Evolutionary conservation across 2,888 invertebrate species (phyloP).

Genomic region (Drosophila quinaria): DNA sequence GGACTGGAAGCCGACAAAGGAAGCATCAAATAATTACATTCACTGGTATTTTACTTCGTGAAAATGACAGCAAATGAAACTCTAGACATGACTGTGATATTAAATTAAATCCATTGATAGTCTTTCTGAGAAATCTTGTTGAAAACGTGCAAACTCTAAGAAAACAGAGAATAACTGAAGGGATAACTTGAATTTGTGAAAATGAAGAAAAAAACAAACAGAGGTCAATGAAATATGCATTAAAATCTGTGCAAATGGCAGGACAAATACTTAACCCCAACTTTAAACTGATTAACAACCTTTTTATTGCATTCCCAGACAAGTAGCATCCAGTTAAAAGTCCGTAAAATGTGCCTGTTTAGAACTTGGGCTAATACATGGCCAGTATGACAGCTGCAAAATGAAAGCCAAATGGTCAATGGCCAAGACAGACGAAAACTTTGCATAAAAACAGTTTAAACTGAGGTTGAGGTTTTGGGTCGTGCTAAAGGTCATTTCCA

Average conservation of each 20-base stretch:
- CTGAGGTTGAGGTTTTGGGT: not conserved
- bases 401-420: constrained; percentile 2
- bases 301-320: constrained; percentile 17
- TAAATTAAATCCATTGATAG: constrained; percentile 11
- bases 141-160: constrained; percentile 4
- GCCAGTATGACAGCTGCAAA: constrained; percentile 25
- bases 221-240: constrained; percentile 26
- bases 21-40: constrained; percentile 43
- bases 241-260: constrained; percentile 11
- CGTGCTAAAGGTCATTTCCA: constrained; percentile 18
- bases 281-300: constrained; percentile 48
- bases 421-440: constrained; percentile 20
- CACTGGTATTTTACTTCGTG: constrained; percentile 13
- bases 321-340: constrained; percentile 18
- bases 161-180: not conserved
- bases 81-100: constrained; percentile 3
- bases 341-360: constrained; percentile 31
- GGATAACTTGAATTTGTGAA: constrained; percentile 9
- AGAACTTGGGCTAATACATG: constrained; percentile 35
- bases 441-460: constrained; percentile 38
- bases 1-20: constrained; percentile 17
- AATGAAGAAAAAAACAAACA: not conserved
- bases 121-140: not conserved
- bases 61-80: constrained; percentile 14
- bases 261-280: constrained; percentile 7